Percentiles rank a stretch among this genome's conserved stretches.
Evolutionary conservation across 2,797 vertebrate genomes (phyloP).

Genomic region (Atherinosoma microstoma): DNA sequence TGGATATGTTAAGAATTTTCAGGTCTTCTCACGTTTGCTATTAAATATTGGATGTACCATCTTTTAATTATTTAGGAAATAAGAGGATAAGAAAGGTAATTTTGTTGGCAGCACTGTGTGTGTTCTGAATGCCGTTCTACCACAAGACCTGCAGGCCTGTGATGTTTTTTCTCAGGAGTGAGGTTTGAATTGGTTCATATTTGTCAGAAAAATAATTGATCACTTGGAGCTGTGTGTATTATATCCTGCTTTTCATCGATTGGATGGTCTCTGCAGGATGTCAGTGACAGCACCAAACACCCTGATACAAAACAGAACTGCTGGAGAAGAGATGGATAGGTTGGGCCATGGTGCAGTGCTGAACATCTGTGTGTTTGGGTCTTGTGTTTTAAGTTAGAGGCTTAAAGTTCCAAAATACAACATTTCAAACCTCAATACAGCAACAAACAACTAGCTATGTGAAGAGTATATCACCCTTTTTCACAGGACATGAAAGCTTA

Average conservation of each 20-base stretch:
- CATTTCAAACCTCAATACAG: neutral
- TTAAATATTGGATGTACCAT: neutral
- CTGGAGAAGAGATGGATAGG: constrained; percentile 51
- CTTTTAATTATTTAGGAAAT: neutral
- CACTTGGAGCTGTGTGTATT: constrained; percentile 43
- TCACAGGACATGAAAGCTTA: neutral
- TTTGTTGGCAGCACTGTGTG: neutral
- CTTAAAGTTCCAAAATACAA: neutral
- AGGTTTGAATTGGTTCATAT: constrained; percentile 54
- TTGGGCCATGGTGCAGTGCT: neutral
- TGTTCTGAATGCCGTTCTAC: neutral
- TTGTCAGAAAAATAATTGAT: constrained; percentile 52
- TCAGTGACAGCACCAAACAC: constrained; percentile 41
- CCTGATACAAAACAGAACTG: constrained; percentile 52
- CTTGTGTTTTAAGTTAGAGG: neutral
- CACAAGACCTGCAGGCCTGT: neutral
- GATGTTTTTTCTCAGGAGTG: constrained; percentile 19
- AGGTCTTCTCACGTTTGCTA: neutral
- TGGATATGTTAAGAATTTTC: constrained; percentile 2
- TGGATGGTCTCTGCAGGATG: constrained; percentile 39
- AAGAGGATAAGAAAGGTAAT: neutral
- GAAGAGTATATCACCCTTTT: neutral
- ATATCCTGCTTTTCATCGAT: constrained; percentile 62
- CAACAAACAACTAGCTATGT: neutral
- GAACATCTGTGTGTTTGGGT: constrained; percentile 6